Evolutionary conservation across 2,888 invertebrate genomes (phyloP).

Genomic region (Volucella bombylans): DNA sequence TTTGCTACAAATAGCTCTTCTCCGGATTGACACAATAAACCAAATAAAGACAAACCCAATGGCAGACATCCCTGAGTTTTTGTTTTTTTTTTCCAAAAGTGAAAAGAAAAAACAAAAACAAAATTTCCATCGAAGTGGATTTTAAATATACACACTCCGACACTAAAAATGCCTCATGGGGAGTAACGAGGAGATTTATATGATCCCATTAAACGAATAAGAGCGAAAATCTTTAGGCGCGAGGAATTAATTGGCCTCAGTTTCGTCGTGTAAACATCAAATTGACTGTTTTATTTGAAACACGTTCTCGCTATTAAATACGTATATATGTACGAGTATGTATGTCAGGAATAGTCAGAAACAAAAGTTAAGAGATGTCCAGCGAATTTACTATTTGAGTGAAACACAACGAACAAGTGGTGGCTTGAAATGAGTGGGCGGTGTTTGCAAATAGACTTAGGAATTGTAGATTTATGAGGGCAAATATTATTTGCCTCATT

Average conservation of each 20-base stretch:
- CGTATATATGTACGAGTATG: background rate
- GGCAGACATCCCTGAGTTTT: too few relatives aligned
- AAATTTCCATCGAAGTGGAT: constrained; percentile 4
- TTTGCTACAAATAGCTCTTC: background rate
- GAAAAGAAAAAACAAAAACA: background rate
- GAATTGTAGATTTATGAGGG: too few relatives aligned
- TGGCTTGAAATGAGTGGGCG: too few relatives aligned
- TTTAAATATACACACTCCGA: background rate
- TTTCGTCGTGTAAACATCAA: constrained; percentile 14
- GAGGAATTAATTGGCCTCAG: constrained; percentile 32
- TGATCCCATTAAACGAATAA: constrained; percentile 2
- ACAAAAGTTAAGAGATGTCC: background rate
- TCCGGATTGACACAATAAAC: background rate
- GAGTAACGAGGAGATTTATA: constrained; percentile 32
- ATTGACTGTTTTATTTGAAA: constrained; percentile 20
- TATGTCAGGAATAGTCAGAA: background rate
- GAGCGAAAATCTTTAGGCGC: background rate
- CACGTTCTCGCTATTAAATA: constrained; percentile 26
- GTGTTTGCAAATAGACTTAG: too few relatives aligned
- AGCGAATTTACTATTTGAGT: background rate
- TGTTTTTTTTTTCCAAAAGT: too few relatives aligned
- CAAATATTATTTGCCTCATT: too few relatives aligned
- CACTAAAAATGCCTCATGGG: background rate
- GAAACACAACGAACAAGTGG: too few relatives aligned
- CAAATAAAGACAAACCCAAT: background rate